Conservation (phyloP, 2,797 vertebrate species). For the Enteromius radiatus region DNA sequence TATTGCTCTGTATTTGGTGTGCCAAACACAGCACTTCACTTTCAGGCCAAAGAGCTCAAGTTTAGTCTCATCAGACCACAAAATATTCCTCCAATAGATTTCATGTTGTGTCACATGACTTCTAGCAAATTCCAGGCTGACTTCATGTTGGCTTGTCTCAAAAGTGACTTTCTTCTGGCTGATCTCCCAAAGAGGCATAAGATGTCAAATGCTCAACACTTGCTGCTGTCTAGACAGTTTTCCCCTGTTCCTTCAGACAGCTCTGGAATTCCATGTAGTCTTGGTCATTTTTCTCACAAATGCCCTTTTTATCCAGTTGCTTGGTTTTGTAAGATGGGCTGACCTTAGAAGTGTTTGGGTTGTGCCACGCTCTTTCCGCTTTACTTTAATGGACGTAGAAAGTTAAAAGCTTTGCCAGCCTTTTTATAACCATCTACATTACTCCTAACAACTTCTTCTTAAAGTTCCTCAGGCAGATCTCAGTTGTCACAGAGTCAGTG, state of each 20-base stretch:
- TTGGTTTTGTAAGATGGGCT: neutral
- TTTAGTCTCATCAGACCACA: conserved; percentile 31
- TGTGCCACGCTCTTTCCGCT: neutral
- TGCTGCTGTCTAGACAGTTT: neutral
- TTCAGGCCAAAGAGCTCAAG: conserved; percentile 18
- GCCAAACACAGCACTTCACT: conserved; percentile 5
- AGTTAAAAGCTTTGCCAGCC: conserved; percentile 24
- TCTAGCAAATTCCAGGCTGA: conserved; percentile 24
- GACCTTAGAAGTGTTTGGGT: neutral
- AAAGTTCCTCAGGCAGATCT: conserved; percentile 14
- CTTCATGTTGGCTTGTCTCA: conserved; percentile 6
- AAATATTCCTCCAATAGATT: neutral
- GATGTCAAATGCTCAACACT: neutral
- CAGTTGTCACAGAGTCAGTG: conserved; percentile 2
- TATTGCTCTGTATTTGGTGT: neutral
- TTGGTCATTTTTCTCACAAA: neutral
- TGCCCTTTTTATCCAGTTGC: neutral
- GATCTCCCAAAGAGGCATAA: neutral
- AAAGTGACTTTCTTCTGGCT: conserved; percentile 9
- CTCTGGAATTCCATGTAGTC: neutral
- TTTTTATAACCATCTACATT: neutral
- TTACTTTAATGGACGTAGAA: neutral
- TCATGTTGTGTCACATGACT: conserved; percentile 18
- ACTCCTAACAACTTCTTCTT: neutral
- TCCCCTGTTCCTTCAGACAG: neutral